These are phyloP conservation scores for Oscheius onirici DNA, from an alignment of 2,888 invertebrate species.

Conservation along the genomic window DNA sequence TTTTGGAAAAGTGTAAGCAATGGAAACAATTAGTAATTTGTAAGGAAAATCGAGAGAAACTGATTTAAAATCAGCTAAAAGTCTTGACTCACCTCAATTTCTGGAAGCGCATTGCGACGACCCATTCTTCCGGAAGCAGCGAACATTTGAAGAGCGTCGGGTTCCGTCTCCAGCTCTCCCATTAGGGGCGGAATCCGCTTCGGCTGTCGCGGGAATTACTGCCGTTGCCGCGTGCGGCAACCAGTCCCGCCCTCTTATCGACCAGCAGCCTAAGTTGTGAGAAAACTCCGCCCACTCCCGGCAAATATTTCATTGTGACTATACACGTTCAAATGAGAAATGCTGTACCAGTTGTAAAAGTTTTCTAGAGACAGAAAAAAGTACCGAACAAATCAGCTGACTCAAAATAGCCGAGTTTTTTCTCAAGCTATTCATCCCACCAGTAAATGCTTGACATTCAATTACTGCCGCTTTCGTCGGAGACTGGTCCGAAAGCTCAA, in stretches of 20 bases:
- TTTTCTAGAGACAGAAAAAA: too few species aligned
- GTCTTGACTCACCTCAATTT: conserved; percentile 53
- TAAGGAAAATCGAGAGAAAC: too few species aligned
- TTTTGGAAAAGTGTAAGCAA: too few species aligned
- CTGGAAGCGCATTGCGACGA: conserved; percentile 54
- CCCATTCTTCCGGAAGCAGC: conserved; percentile 49
- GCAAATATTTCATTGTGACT: too few species aligned
- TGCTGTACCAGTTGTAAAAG: too few species aligned
- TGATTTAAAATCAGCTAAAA: too few species aligned
- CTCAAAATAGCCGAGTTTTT: too few species aligned
- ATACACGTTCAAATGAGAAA: too few species aligned
- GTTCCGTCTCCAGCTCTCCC: conserved; percentile 54
- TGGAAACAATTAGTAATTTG: too few species aligned
- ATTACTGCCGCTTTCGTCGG: background rate
- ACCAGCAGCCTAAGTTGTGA: conserved; percentile 16
- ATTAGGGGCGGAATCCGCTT: conserved; percentile 33
- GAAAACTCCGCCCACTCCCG: background rate
- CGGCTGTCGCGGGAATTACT: conserved; percentile 7
- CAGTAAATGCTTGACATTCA: background rate
- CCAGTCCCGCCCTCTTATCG: conserved; percentile 17
- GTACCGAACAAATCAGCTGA: background rate
- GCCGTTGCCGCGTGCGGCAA: conserved; percentile 13
- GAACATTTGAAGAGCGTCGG: conserved; percentile 47
- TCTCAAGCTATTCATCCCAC: background rate
- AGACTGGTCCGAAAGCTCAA: too few species aligned